phyloP scores from a whole-genome alignment of 2,888 invertebrate genomes.

The Chrysolina oricalcia region DNA sequence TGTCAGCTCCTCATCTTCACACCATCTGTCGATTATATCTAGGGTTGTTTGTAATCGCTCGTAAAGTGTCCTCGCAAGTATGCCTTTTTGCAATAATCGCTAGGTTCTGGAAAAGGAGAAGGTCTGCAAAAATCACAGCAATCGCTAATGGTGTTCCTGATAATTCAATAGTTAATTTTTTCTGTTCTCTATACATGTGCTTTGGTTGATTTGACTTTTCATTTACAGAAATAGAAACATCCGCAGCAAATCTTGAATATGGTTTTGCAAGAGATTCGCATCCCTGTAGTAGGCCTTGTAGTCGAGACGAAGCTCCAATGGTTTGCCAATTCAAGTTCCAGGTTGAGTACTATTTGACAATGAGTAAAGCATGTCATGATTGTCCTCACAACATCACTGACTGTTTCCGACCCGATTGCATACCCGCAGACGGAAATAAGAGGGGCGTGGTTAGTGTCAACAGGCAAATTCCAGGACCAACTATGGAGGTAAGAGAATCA shows the following conservation, averaged over 20 bases:
- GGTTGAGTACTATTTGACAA: conserved; percentile 88
- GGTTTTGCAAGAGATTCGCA: conserved; percentile 55
- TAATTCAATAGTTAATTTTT: no score
- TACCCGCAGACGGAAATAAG: conserved; percentile 87
- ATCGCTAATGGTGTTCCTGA: no score
- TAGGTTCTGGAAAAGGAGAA: no score
- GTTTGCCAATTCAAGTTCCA: conserved; percentile 82
- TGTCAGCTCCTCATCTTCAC: no score
- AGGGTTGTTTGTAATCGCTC: no score
- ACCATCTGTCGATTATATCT: no score
- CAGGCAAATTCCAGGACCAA: conserved; percentile 90
- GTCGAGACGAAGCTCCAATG: conserved; percentile 76
- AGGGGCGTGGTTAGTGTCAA: conserved; percentile 87
- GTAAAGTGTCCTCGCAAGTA: no score
- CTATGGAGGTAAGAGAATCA: conserved; percentile 79
- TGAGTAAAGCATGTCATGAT: conserved; percentile 91
- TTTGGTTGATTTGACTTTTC: no score
- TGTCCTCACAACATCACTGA: conserved; percentile 86
- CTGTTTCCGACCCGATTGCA: conserved; percentile 86
- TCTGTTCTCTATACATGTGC: no score
- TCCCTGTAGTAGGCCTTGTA: conserved; percentile 81
- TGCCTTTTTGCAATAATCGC: no score
- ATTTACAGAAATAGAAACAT: no score
- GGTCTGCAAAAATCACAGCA: no score
- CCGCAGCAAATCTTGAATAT: conserved; percentile 52